Evolutionary conservation across 1,140 invertebrate genomes (phyloP).

Genomic region (Drosophila pseudoananassae): DNA sequence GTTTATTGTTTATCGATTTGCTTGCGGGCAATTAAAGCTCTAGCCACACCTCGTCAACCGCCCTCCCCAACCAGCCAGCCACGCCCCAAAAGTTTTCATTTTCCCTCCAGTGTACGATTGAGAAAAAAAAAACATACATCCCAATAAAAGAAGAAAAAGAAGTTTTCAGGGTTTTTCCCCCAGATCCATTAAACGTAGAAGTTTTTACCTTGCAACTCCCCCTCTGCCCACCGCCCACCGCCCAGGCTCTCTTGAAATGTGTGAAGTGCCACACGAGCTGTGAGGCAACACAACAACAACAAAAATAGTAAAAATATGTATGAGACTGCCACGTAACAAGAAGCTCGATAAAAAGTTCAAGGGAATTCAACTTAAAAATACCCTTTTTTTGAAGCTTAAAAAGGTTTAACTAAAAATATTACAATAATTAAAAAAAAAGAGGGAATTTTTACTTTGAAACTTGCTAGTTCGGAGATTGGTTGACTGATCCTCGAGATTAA

Average conservation of each 20-base stretch:
- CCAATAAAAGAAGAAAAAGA: background rate
- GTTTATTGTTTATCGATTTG: conserved; percentile 69
- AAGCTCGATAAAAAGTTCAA: background rate
- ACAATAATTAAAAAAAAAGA: too few relatives aligned
- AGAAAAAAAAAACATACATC: background rate
- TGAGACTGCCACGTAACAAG: conserved; percentile 11
- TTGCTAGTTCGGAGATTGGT: too few relatives aligned
- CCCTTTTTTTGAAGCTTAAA: too few relatives aligned
- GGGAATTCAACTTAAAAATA: background rate
- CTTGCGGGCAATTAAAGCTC: conserved; percentile 51
- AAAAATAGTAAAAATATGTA: background rate
- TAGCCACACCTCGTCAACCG: background rate
- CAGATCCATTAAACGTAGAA: conserved; percentile 42
- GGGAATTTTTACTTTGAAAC: too few relatives aligned
- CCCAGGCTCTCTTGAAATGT: conserved; percentile 25
- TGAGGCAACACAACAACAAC: background rate
- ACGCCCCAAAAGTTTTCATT: conserved; percentile 4
- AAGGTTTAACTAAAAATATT: too few relatives aligned
- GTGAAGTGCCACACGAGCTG: conserved; percentile 45
- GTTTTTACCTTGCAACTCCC: conserved; percentile 6
- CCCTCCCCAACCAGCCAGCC: background rate
- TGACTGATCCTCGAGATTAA: background rate
- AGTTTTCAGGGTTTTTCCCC: conserved; percentile 16
- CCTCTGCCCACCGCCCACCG: too few relatives aligned
- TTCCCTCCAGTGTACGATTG: background rate